A percentile compares a stretch with the other conserved stretches of the same genome.
These are phyloP conservation scores for Leuciscus waleckii DNA, from an alignment of 2,797 vertebrate species.

Conservation along the genomic window DNA sequence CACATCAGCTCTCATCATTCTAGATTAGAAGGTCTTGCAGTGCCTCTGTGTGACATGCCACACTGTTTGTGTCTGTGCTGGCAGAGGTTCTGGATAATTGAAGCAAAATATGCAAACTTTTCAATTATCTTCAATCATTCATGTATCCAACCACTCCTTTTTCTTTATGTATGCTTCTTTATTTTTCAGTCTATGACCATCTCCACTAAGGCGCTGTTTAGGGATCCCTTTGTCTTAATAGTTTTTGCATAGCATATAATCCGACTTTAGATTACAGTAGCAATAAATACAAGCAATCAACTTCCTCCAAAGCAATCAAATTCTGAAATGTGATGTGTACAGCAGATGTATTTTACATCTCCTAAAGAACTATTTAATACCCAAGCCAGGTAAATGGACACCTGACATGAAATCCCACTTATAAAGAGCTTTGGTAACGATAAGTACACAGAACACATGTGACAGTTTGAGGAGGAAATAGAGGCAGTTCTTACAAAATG, in stretches of 20 bases:
- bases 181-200: conserved; percentile 16
- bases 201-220: neutral
- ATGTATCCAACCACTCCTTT: conserved; percentile 10
- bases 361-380: neutral
- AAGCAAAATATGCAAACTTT: conserved; percentile 9
- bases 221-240: neutral
- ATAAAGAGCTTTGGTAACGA: conserved; percentile 27
- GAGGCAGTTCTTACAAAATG: conserved; percentile 7
- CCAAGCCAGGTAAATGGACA: conserved; percentile 11
- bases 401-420: neutral
- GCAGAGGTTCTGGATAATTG: neutral
- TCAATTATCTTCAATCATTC: neutral
- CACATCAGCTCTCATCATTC: neutral
- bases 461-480: conserved; percentile 1
- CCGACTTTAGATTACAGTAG: conserved; percentile 1
- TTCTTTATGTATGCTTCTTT: neutral
- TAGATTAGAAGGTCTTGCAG: neutral
- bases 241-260: conserved; percentile 3
- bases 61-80: conserved; percentile 9
- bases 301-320: neutral
- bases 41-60: neutral
- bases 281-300: neutral
- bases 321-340: neutral
- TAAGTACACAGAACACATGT: neutral
- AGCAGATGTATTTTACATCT: conserved; percentile 10